Conservation (phyloP, 2,888 invertebrate genomes). For the Cheilosia vulpina region DNA sequence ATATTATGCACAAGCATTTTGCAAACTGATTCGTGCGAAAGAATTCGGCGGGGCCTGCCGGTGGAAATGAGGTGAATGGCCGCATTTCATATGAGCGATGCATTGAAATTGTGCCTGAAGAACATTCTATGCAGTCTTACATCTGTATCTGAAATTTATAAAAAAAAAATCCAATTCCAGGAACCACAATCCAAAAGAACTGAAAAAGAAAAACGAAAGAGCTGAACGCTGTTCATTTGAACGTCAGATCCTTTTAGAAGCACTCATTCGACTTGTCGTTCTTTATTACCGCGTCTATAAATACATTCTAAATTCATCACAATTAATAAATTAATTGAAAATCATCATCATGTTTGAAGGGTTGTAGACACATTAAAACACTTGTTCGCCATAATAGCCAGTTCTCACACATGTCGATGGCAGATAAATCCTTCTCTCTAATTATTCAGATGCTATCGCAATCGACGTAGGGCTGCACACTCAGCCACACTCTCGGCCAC, state of each 20-base stretch:
- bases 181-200: too few species aligned
- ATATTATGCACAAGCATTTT: slow-evolving; percentile 10
- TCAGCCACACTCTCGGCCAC: neutral
- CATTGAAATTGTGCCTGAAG: too few species aligned
- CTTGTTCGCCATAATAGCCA: slow-evolving; percentile 51
- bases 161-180: too few species aligned
- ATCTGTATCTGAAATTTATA: too few species aligned
- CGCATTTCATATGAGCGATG: too few species aligned
- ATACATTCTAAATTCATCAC: slow-evolving; percentile 45
- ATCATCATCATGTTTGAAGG: slow-evolving; percentile 63
- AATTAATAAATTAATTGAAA: slow-evolving; percentile 65
- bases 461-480: slow-evolving; percentile 28
- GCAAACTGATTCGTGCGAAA: slow-evolving; percentile 12
- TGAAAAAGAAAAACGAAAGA: slow-evolving; percentile 23
- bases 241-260: neutral
- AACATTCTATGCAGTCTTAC: too few species aligned
- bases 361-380: slow-evolving; percentile 69
- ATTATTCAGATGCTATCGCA: slow-evolving; percentile 14
- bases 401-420: slow-evolving; percentile 50
- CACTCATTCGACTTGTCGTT: neutral
- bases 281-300: slow-evolving; percentile 13
- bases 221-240: neutral
- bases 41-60: neutral
- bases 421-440: slow-evolving; percentile 54
- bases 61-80: neutral